These are phyloP conservation scores for Meloidogyne chitwoodi DNA, from an alignment of 1,140 invertebrate genomes.

Conservation along the genomic window DNA sequence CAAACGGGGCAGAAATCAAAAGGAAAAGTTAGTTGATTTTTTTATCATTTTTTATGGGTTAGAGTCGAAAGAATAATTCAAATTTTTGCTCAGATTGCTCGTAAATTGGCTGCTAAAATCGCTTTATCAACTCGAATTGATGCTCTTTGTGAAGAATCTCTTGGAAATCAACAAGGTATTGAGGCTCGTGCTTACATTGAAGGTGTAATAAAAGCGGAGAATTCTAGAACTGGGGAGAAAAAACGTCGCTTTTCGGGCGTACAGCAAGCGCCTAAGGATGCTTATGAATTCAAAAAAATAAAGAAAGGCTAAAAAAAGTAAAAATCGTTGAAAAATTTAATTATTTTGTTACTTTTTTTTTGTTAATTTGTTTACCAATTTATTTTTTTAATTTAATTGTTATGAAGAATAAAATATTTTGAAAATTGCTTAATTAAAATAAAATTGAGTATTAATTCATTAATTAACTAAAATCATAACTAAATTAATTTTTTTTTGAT, in stretches of 20 bases:
- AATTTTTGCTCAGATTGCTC: constrained; percentile 72
- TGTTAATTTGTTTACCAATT: not conserved
- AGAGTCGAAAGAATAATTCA: not conserved
- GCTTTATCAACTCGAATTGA: constrained; percentile 86
- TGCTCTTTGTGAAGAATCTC: constrained; percentile 76
- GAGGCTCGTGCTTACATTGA: constrained; percentile 53
- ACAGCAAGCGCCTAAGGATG: constrained; percentile 31
- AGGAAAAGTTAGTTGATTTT: constrained; percentile 68
- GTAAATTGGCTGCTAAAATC: constrained; percentile 93
- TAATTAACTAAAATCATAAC: too few relatives aligned
- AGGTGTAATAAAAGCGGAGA: constrained; percentile 44
- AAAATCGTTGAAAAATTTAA: not conserved
- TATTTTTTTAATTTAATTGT: not conserved
- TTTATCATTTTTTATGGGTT: not conserved
- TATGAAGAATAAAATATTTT: not conserved
- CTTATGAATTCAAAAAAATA: constrained; percentile 57
- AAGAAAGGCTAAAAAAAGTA: not conserved
- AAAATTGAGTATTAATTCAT: too few relatives aligned
- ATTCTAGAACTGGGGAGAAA: constrained; percentile 39
- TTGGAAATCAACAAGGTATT: constrained; percentile 44
- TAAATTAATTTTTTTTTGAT: too few relatives aligned
- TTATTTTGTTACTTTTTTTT: not conserved
- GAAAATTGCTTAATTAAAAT: not conserved
- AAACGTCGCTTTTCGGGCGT: constrained; percentile 21
- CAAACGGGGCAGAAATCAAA: constrained; percentile 82